Percentiles rank a stretch among this genome's conserved stretches.
Conservation (phyloP, 1,140 invertebrate genomes). For the Triops cancriformis region DNA sequence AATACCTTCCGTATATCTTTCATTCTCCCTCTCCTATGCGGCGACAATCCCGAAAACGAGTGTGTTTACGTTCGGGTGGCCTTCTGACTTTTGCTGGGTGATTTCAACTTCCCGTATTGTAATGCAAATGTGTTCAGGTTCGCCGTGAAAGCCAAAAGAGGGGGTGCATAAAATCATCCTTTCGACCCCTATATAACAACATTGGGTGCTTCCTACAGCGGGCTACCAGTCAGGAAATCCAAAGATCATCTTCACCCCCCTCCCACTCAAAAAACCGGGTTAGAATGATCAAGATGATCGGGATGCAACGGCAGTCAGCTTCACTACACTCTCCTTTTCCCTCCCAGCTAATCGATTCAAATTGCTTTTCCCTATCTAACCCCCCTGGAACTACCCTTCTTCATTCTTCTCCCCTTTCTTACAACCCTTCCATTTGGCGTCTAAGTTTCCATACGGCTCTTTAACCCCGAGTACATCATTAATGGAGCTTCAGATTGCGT, state of each 20-base stretch:
- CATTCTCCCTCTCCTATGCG: not conserved
- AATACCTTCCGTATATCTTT: not conserved
- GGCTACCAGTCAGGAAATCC: too few species aligned
- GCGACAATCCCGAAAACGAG: not conserved
- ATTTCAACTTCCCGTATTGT: not conserved
- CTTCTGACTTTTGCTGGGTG: not conserved
- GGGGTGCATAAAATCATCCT: not conserved
- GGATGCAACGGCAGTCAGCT: not conserved
- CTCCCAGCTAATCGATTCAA: not conserved
- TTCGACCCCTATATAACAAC: not conserved
- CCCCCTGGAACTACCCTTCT: not conserved
- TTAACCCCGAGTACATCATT: not conserved
- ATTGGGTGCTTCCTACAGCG: not conserved
- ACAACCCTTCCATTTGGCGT: not conserved
- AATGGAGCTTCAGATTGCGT: not conserved
- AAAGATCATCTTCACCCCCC: too few species aligned
- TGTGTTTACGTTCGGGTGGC: not conserved
- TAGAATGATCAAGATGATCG: not conserved
- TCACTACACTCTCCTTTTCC: not conserved
- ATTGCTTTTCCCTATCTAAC: not conserved
- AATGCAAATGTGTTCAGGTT: slow-evolving; percentile 2
- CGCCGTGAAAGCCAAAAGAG: not conserved
- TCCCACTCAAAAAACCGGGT: too few species aligned
- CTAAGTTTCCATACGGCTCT: not conserved
- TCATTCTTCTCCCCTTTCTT: not conserved